Evolutionary conservation across 2,888 invertebrate species (phyloP), one percentile per base, ranked within the genome.

Genomic region (Caradrina clavipalpis): DNA sequence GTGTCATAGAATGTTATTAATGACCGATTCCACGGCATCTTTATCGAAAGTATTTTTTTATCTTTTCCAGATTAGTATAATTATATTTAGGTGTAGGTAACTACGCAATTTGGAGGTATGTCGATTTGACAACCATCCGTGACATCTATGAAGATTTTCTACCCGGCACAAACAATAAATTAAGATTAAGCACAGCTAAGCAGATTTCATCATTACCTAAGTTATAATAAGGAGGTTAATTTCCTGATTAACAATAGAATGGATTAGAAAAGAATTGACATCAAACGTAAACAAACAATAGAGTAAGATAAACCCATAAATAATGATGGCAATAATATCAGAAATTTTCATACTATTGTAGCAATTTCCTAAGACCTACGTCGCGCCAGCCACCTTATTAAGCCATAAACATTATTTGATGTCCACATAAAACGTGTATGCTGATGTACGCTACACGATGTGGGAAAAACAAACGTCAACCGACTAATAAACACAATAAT

Each of bases 391-490:
- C 10, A 22, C 17, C 1, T 45, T 21, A 45, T 45, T 17, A 51
- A 56, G 42, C 56, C 26, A 65, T 56, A 50, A 73, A 73, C 2
- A 39, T 51, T 10, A 55, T 63, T 73, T 70, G 42, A 71, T 65
- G 35, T 47, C 19, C n/a, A 21, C 26, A 65, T 56, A 26, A 47
- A 73, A 73, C 11, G 1, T 35, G 35, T 35, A 8, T 35, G 8
- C 35, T 1, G 19, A 3, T 26, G 19, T 54, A 31, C 1, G 6
- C 39, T 62, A 42, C 11, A 55, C 6, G 31, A 49, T 35, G 55
- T 17, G 17, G 17, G n/a, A 63, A 22, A 73, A 72, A 45, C 70
- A 73, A 73, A 51, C 8, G 49, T 35, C 17, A 55, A 49, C 19
- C n/a, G 11, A 45, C 47, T 42, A 39, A 31, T 54, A 67, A 67